phyloP scores from a whole-genome alignment of 2,888 invertebrate species.

The Diarsia dahlii region DNA sequence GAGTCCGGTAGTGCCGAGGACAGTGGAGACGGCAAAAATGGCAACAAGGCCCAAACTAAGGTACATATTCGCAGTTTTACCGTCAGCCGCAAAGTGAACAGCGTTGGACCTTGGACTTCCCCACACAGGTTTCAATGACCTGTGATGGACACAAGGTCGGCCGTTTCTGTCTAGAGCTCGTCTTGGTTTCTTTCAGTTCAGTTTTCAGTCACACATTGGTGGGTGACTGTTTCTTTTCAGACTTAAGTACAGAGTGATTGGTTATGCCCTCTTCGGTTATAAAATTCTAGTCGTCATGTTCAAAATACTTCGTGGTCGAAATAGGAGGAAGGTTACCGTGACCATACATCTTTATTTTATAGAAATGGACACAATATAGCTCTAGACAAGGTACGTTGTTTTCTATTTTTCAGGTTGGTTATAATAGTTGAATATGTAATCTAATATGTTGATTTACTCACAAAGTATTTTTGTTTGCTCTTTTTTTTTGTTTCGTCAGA shows the following conservation, averaged over 20 bases:
- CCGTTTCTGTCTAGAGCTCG: slow-evolving; percentile 43
- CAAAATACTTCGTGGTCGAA: slow-evolving; percentile 4
- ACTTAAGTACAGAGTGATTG: background rate
- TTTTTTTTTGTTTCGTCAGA: slow-evolving; percentile 51
- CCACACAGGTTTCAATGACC: slow-evolving; percentile 35
- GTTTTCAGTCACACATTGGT: background rate
- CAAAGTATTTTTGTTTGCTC: slow-evolving; percentile 22
- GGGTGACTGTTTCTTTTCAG: slow-evolving; percentile 7
- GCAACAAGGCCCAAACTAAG: slow-evolving; percentile 39
- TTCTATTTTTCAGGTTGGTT: slow-evolving; percentile 20
- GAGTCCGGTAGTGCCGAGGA: slow-evolving; percentile 89
- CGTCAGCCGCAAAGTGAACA: slow-evolving; percentile 17
- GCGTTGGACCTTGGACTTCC: slow-evolving; percentile 17
- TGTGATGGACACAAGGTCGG: slow-evolving; percentile 28
- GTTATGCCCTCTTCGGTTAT: background rate
- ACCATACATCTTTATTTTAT: background rate
- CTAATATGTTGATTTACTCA: slow-evolving; percentile 19
- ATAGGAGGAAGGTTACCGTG: slow-evolving; percentile 1
- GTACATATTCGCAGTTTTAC: slow-evolving; percentile 51
- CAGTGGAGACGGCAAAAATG: slow-evolving; percentile 75
- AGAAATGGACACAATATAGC: slow-evolving; percentile 18
- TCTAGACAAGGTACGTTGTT: slow-evolving; percentile 47
- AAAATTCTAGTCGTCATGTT: slow-evolving; percentile 10
- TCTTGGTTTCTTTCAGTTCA: slow-evolving; percentile 27
- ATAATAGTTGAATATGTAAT: background rate